Conservation (phyloP, 2,797 vertebrate species). For the Manis crassicaudata region DNA sequence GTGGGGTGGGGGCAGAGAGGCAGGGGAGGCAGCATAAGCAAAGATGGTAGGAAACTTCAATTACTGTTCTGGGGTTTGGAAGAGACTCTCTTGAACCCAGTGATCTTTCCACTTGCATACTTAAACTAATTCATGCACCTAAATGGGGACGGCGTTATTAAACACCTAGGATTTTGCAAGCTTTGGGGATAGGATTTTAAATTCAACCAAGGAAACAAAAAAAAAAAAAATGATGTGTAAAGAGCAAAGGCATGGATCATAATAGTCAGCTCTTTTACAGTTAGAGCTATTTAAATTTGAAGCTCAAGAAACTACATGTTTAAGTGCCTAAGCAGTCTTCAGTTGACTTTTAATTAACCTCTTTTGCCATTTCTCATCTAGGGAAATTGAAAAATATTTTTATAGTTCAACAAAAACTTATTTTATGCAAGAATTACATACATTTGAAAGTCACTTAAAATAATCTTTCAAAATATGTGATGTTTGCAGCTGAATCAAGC, state of each 20-base stretch:
- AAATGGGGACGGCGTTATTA: neutral
- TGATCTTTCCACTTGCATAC: neutral
- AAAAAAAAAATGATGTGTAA: slow-evolving; percentile 9
- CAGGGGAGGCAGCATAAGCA: too few species aligned
- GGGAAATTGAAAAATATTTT: slow-evolving; percentile 79
- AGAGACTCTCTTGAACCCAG: neutral
- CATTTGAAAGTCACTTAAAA: slow-evolving; percentile 52
- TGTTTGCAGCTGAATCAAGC: slow-evolving; percentile 77
- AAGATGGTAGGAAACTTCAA: neutral
- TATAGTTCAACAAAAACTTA: slow-evolving; percentile 50
- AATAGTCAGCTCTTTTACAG: slow-evolving; percentile 24
- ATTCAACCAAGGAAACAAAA: slow-evolving; percentile 58
- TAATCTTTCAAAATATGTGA: slow-evolving; percentile 78
- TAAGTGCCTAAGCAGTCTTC: slow-evolving; percentile 62
- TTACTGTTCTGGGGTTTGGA: neutral
- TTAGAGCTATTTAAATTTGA: slow-evolving; percentile 59
- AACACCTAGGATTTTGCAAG: slow-evolving; percentile 7
- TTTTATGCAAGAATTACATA: slow-evolving; percentile 27
- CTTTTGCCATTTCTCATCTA: slow-evolving; percentile 78
- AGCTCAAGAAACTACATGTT: slow-evolving; percentile 66
- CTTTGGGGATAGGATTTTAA: slow-evolving; percentile 10
- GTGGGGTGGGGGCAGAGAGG: rapidly evolving
- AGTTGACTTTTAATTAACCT: slow-evolving; percentile 78
- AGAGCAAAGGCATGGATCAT: slow-evolving; percentile 48
- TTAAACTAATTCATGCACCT: neutral